phyloP scores from a whole-genome alignment of 1,140 invertebrate species.

The Diabrotica virgifera region DNA sequence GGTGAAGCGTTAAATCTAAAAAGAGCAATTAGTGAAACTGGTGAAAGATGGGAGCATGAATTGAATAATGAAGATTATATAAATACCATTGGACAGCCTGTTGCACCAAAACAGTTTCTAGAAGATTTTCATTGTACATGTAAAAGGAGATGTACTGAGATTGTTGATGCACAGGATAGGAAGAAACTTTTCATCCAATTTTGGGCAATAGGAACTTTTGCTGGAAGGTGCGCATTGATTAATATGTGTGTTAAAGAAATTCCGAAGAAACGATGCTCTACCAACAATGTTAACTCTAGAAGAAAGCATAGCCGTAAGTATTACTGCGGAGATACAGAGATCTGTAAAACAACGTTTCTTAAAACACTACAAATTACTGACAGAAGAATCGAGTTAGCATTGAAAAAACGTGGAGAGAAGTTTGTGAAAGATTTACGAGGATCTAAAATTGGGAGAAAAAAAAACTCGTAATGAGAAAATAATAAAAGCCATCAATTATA shows the following conservation, averaged over 20 bases:
- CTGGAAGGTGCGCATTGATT: background rate
- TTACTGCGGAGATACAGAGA: background rate
- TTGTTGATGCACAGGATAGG: background rate
- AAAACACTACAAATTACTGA: background rate
- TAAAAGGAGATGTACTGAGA: background rate
- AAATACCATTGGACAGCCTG: background rate
- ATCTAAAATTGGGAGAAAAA: constrained; percentile 6
- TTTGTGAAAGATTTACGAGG: background rate
- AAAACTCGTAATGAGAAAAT: too few species aligned
- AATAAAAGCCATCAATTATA: too few species aligned
- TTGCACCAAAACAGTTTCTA: background rate
- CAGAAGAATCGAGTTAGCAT: background rate
- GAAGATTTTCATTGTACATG: background rate
- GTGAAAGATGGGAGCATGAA: background rate
- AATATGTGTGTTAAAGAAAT: constrained; percentile 1
- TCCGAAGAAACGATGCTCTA: background rate
- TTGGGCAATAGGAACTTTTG: background rate
- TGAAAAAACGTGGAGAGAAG: background rate
- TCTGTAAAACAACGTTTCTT: background rate
- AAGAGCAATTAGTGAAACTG: background rate
- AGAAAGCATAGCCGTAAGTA: background rate
- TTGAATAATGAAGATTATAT: background rate
- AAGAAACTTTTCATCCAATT: background rate
- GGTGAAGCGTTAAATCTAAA: background rate
- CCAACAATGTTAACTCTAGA: background rate